Evolutionary conservation across 1,140 invertebrate genomes (phyloP).

Genomic region (Bombus turneri): DNA sequence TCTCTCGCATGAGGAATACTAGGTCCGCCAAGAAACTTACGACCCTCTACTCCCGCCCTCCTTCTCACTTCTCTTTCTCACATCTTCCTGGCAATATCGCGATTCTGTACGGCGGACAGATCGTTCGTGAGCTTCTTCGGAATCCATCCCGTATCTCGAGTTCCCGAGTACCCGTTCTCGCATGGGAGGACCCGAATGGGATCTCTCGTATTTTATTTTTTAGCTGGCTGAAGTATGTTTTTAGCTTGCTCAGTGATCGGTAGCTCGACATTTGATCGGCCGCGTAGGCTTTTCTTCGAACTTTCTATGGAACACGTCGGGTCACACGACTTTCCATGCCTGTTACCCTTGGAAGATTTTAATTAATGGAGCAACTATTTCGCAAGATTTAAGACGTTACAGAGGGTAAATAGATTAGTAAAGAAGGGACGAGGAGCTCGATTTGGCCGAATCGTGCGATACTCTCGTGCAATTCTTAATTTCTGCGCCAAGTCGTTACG

Average conservation of each 20-base stretch:
- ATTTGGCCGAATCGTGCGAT: not conserved
- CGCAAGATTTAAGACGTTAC: not conserved
- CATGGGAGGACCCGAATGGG: not conserved
- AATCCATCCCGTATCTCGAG: not conserved
- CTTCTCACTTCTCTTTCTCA: not conserved
- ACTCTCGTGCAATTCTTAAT: not conserved
- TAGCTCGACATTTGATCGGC: not conserved
- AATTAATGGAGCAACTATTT: not conserved
- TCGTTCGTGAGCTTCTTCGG: not conserved
- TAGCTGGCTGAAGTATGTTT: conserved; percentile 9
- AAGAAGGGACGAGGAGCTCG: not conserved
- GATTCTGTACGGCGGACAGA: not conserved
- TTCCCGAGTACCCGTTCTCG: not conserved
- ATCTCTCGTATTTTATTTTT: not conserved
- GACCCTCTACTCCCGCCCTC: not conserved
- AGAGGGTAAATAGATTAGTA: not conserved
- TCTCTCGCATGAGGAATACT: not conserved
- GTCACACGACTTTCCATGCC: not conserved
- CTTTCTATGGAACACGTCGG: not conserved
- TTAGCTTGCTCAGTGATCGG: conserved; percentile 13
- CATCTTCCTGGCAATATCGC: not conserved
- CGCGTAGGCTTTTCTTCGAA: not conserved
- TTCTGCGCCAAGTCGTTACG: too few relatives aligned
- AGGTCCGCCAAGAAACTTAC: not conserved
- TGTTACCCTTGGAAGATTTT: not conserved